Base-by-base conservation (phyloP, 2,888 invertebrate species). In the Mechanitis mazaeus region DNA sequence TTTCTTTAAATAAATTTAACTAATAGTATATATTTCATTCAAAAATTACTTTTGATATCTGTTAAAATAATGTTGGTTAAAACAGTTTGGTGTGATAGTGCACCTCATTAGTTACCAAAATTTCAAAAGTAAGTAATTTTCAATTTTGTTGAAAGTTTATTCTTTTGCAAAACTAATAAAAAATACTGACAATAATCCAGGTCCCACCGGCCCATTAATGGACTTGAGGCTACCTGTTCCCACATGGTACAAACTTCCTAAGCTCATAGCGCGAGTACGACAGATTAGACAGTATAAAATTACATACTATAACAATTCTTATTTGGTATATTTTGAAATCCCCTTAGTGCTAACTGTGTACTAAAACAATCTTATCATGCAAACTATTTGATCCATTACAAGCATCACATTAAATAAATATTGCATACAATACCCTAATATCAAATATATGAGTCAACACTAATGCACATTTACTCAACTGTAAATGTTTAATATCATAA, bases 291-390 rank as follows among this genome's bases (percentile, higher is more conserved):
- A 68, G 81, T 70, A 79, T 78, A 79, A 81, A 83, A 83, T 77
- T 78, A 68, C 68, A 64, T 45, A 71, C 78, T 83, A 81, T 79
- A 81, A 82, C 80, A 79, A 82, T 73, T 76, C 75, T 77, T 78
- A 77, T 72, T 71, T 74, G 68, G 69, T 75, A 76, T 70, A 70
- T 74, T 71, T 69, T 59, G 69, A 74, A 69, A 60, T 64, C 68
- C 64, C 50, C 72, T 76, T 73, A 75, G 63, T 45, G 62, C 75
- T 75, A 74, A 63, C 71, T 75, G 75, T 68, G 66, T 72, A 67
- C 72, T 71, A 71, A 73, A 72, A 75, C 73, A 76, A 79, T 75
- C 69, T 69, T 71, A 70, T 73, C 70, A 74, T 73, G 81, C 82
- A 78, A 81, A 79, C 74, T 67, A 80, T 78, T 73, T 70, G 71